Evolutionary conservation across 2,888 invertebrate species (phyloP), one percentile per base, ranked within the genome.

Genomic region (Agrochola circellaris): DNA sequence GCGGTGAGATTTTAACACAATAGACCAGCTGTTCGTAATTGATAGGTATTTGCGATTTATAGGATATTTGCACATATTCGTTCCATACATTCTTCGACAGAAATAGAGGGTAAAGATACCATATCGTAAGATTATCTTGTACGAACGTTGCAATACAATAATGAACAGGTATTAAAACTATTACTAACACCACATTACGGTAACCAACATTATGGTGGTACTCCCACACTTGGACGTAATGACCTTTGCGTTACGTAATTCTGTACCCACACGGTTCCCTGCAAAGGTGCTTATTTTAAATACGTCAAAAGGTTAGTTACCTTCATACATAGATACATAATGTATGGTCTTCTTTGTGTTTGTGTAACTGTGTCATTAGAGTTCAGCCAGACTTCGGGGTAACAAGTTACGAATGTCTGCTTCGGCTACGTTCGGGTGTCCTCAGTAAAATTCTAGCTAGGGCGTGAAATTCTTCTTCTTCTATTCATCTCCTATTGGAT

Each of bases 201-300:
- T 70, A 5, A 26, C 45, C 45, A 26, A 48, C 42, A 54, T 75
- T 87, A 80, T 77, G 77, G 45, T 61, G 76, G 81, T 82, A 89
- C 88, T 90, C 90, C 89, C 87, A 90, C 90, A 90, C 87, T 87
- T 81, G 75, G 77, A 76, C 81, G 70, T 89, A 88, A 90, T 90
- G 86, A 90, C 88, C 91, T 89, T 90, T 87, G 82, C 75, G 82
- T 91, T 90, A 88, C 88, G 89, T 89, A 91, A 92, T 83, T 76
- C 73, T 84, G 86, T 87, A 86, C 77, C 77, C 77, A 78, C 82
- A 42, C 82, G 84, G 83, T 79, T 87, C 79, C 81, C 85, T 82
- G 62, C 79, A 75, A 75, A 79, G 80, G 77, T 78, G 72, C 65
- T 77, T 72, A 84, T 84, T 84, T 83, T 76, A 79, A 82, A 82